phyloP scores from a whole-genome alignment of 2,797 vertebrate genomes.

The Simalia tracyae region DNA sequence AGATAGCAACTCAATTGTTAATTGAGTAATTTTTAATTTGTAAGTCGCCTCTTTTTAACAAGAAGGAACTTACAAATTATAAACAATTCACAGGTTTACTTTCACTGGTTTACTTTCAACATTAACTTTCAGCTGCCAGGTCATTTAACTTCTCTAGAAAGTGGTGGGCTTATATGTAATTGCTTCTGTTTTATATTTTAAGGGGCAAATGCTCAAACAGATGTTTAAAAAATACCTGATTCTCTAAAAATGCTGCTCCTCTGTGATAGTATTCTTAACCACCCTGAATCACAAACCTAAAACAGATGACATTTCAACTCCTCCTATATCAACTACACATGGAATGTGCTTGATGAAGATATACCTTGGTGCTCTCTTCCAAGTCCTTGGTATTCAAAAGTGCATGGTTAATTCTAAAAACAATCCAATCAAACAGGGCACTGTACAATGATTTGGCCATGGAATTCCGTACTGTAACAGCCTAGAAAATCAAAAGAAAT shows the following conservation, averaged over 20 bases:
- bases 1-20: neutral
- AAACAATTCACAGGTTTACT: neutral
- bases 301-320: neutral
- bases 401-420: conserved; percentile 98
- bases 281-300: neutral
- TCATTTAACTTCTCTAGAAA: neutral
- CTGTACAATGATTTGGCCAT: conserved; percentile 98
- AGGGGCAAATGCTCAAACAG: neutral
- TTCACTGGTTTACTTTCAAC: neutral
- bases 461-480: conserved; percentile 92
- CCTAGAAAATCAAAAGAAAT: conserved; percentile 72
- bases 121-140: neutral
- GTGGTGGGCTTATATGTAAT: neutral
- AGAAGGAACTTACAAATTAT: neutral
- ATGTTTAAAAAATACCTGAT: neutral
- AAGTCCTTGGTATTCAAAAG: conserved; percentile 93
- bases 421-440: conserved; percentile 98
- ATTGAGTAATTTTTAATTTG: neutral
- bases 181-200: neutral
- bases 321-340: neutral
- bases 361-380: conserved; percentile 89
- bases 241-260: neutral
- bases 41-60: neutral
- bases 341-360: neutral
- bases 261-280: neutral